These are phyloP conservation scores for Rafetus swinhoei DNA, from an alignment of 2,113 vertebrate genomes.

Conservation along the genomic window DNA sequence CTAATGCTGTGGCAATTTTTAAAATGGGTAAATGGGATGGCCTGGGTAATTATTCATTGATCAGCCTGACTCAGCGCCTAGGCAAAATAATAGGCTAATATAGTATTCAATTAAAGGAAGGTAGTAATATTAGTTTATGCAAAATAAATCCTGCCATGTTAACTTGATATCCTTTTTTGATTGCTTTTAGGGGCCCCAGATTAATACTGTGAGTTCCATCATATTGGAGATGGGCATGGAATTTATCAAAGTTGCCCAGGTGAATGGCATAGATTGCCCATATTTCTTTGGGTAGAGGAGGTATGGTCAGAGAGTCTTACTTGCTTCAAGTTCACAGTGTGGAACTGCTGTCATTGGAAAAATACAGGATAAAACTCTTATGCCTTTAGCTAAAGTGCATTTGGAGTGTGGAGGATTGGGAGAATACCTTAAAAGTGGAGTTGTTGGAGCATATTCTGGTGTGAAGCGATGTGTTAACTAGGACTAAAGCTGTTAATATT, in stretches of 20 bases:
- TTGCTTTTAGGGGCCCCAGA: neutral
- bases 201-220: neutral
- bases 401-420: neutral
- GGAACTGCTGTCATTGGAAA: neutral
- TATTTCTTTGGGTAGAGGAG: neutral
- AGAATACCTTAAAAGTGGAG: no score
- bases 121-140: neutral
- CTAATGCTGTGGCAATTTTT: neutral
- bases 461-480: neutral
- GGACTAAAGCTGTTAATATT: neutral
- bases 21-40: neutral
- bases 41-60: neutral
- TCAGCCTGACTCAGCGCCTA: neutral
- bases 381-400: neutral
- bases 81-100: neutral
- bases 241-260: neutral
- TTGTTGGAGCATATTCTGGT: neutral
- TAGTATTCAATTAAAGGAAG: neutral
- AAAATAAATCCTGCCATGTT: neutral
- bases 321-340: neutral
- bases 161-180: neutral
- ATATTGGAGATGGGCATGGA: neutral
- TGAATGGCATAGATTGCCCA: neutral
- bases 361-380: neutral
- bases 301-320: neutral